These are phyloP conservation scores for Lepus timidus DNA, from an alignment of 2,113 vertebrate species.

Conservation along the genomic window DNA sequence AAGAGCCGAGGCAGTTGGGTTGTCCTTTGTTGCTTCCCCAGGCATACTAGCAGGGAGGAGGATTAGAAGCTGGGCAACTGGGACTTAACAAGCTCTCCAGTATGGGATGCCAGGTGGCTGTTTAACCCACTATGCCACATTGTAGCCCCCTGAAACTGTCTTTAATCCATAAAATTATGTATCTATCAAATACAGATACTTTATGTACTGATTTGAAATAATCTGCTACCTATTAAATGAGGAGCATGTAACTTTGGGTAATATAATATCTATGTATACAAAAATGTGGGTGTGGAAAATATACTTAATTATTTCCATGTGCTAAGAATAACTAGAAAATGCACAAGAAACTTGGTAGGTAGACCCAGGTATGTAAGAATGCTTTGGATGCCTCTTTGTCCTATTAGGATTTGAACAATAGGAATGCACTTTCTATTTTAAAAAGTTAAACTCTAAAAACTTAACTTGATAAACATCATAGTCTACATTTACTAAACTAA, in stretches of 20 bases:
- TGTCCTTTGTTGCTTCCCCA: too few species aligned
- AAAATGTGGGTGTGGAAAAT: background rate
- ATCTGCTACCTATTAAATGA: background rate
- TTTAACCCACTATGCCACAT: too few species aligned
- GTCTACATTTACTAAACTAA: background rate
- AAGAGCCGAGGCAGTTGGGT: too few species aligned
- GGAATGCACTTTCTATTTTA: constrained; percentile 20
- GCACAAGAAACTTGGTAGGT: background rate
- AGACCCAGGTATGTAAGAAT: background rate
- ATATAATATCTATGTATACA: background rate
- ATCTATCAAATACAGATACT: background rate
- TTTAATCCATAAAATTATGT: background rate
- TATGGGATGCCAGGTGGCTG: too few species aligned
- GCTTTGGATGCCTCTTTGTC: background rate
- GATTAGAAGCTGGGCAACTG: too few species aligned
- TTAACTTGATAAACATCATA: constrained; percentile 13
- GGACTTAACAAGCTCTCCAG: too few species aligned
- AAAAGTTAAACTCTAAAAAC: constrained; percentile 48
- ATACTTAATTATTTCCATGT: background rate
- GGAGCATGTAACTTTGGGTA: background rate
- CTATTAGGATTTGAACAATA: constrained; percentile 20
- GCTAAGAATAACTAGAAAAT: background rate
- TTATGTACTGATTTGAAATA: background rate
- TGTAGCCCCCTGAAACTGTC: background rate
- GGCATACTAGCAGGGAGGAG: too few species aligned